Evolutionary conservation across 1,140 invertebrate genomes (phyloP), one percentile per base, ranked within the genome.

Genomic region (Bombus ignitus): DNA sequence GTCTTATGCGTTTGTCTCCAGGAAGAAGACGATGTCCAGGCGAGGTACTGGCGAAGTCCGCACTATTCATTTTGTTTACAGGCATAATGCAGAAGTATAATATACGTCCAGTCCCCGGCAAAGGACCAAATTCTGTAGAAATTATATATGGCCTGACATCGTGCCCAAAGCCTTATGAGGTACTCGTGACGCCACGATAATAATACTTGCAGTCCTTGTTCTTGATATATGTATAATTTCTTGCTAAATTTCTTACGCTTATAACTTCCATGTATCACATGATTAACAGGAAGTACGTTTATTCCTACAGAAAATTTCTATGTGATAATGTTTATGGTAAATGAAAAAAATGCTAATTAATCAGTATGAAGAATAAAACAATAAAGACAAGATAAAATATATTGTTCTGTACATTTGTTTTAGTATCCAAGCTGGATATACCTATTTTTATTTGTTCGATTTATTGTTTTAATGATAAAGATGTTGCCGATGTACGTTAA

Each of bases 11-110:
- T 13, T 13, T 66, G 22, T 10, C 8, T 96, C 62, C 93, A 98
- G 97, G 97, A 77, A 96, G 96, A 83, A 96, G 97, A 89, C 96
- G 97, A 84, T 98, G 98, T 92, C 96, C 97, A 0, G 98, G 98
- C 2, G 97, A 98, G 93, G 94, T 96, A 1, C 93, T 98, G 66
- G 98, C 98, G 1, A 96, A 96, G 77, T 96, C 96, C 3, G 97
- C 97, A 85, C 91, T 97, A 6, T 98, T 98, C 91, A 94, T 98
- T 35, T 96, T 97, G 70, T 97, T 98, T 78, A 95, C 96, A 6
- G 96, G 96, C 12, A 95, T 98, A 25, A 93, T 98, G 81, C 97
- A 98, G 91, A 92, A 92, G 28, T 95, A 95, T 57, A 71, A 90
- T 53, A 47, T 95, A 44, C 83, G 90, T 75, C 92, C 94, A 18